These are phyloP conservation scores for Picus viridis DNA, from an alignment of 2,797 vertebrate genomes.

Conservation along the genomic window DNA sequence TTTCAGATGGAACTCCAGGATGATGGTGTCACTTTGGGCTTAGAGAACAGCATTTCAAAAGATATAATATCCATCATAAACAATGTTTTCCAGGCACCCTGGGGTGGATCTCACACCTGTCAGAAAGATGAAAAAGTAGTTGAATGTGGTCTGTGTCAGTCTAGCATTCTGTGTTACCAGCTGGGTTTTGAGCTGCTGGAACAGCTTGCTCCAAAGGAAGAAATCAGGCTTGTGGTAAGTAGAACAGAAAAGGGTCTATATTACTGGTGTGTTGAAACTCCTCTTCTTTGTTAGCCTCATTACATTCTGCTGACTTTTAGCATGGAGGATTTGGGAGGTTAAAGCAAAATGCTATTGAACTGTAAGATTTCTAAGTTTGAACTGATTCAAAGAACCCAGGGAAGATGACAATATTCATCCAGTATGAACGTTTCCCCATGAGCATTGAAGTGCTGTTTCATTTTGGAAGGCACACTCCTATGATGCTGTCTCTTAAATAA, in stretches of 20 bases:
- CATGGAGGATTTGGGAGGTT: neutral
- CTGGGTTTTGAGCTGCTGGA: conserved; percentile 95
- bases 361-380: neutral
- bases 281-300: neutral
- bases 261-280: neutral
- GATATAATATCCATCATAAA: conserved; percentile 98
- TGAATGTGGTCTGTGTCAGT: conserved; percentile 96
- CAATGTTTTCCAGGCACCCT: conserved; percentile 98
- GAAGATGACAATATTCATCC: neutral
- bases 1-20: conserved; percentile 99
- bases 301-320: neutral
- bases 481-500: neutral
- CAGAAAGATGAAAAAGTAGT: conserved; percentile 95
- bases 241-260: neutral
- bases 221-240: conserved; percentile 96
- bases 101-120: conserved; percentile 98
- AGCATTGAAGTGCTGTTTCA: neutral
- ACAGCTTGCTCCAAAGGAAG: conserved; percentile 93
- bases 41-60: conserved; percentile 94
- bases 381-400: neutral
- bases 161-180: conserved; percentile 98
- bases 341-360: neutral
- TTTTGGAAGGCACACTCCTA: neutral
- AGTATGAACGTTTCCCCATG: neutral
- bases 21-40: conserved; percentile 93